Conservation (phyloP, 2,113 vertebrate species). For the Neodon shergylaensis region DNA sequence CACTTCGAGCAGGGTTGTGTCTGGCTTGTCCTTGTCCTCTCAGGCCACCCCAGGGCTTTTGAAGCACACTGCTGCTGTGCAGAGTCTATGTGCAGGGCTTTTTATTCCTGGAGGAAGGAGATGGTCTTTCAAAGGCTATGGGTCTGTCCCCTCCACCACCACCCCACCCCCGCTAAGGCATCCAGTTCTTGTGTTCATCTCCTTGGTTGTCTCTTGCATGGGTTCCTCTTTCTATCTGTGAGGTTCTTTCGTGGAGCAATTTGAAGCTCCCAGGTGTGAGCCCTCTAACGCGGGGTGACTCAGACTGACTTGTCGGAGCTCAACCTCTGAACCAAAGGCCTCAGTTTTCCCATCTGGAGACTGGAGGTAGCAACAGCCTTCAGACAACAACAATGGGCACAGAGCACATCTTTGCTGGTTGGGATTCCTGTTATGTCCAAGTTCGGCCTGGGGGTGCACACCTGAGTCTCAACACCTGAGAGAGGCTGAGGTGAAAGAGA, state of each 20-base stretch:
- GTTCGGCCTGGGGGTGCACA: not conserved
- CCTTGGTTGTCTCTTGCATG: not conserved
- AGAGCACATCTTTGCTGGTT: not conserved
- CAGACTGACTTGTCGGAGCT: not conserved
- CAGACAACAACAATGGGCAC: accelerated
- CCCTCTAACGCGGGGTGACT: not conserved
- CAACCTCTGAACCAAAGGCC: not conserved
- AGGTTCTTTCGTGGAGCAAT: not conserved
- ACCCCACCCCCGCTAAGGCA: no score
- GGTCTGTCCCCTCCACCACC: no score
- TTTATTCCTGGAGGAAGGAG: not conserved
- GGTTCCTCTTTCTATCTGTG: not conserved
- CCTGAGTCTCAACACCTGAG: not conserved
- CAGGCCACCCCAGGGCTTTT: not conserved
- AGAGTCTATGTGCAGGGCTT: accelerated
- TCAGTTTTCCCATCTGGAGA: not conserved
- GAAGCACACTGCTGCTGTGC: accelerated
- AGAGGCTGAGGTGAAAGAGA: not conserved
- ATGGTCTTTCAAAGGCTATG: accelerated
- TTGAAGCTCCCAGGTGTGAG: not conserved
- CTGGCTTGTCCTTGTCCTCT: not conserved
- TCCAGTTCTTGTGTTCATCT: not conserved
- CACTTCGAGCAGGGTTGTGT: accelerated
- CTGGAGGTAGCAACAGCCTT: not conserved
- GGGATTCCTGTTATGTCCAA: not conserved